Base-by-base conservation (phyloP, 2,113 vertebrate genomes). In the Cynocephalus volans region DNA sequence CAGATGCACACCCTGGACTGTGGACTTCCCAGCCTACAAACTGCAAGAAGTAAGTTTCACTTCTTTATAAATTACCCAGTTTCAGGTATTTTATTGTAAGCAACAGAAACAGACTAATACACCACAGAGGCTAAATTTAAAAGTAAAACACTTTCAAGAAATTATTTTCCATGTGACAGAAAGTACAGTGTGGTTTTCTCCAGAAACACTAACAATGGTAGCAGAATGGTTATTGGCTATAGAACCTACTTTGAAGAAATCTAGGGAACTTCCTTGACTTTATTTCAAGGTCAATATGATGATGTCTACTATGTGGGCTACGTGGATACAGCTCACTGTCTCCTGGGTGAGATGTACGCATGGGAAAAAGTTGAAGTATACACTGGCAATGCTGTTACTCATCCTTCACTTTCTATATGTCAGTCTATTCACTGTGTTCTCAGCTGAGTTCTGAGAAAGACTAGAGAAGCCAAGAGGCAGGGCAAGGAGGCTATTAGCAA, bases 201-300 rank as follows among this genome's bases (percentile, higher is more conserved):
- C 31, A 58, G 36, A 85, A 69, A 65, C 91, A 92, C 15, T 7
- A 14, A 67, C 5, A 3, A 28, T 54, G 52, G 13, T 17, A 50
- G 7, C 23, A 93, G 64, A 80, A 73, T 28, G n/a, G 17, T 70
- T 65, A n/a, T 48, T 36, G 10, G 18, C 24, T 87, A 19, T 4
- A 67, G 50, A 94, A 92, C 17, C 33, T 76, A 67, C 60, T 62
- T 31, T 60, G 33, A 88, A 84, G 62, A 75, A 96, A 90, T 80
- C 17, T 21, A 48, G 10, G 58, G 28, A 48, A 48, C 6, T 76
- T 73, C 41, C 6, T 24, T 21, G 31, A 75, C 73, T 84, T 36
- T 19, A 33, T 18, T 52, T 92, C 19, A 69, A 83, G 60, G 21
- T 28, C 54, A n/a, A 56, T 36, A 60, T 67, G 21, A 60, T 67